Conservation (phyloP, 2,797 vertebrate genomes). For the Urophycis tenuis region DNA sequence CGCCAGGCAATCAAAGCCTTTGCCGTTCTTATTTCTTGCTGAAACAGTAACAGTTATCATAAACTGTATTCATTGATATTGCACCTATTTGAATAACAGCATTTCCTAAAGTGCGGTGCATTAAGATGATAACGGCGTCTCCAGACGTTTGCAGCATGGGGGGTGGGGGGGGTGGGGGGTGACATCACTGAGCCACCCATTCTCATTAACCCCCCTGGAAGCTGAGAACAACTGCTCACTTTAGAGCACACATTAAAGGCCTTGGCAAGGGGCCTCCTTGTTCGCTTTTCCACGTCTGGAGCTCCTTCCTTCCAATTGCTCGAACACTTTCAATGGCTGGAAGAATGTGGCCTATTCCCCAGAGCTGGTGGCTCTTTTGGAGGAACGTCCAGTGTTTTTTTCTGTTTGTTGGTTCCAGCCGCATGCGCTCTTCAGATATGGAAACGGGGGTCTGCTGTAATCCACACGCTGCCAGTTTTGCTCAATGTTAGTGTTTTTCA, state of each 20-base stretch:
- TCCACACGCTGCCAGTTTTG: conserved; percentile 27
- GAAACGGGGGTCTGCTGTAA: conserved; percentile 21
- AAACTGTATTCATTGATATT: conserved; percentile 1
- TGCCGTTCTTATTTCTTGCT: background rate
- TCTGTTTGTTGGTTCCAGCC: conserved; percentile 47
- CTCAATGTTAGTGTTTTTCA: conserved; percentile 46
- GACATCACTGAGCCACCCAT: conserved; percentile 34
- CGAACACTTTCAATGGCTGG: conserved; percentile 36
- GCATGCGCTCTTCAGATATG: conserved; percentile 36
- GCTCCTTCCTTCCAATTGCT: conserved; percentile 31
- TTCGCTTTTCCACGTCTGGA: conserved; percentile 60
- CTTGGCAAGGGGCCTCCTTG: conserved; percentile 51
- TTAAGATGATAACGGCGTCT: background rate
- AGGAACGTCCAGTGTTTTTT: conserved; percentile 39
- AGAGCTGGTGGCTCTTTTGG: conserved; percentile 49
- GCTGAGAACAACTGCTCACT: conserved; percentile 39
- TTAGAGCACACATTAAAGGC: conserved; percentile 26
- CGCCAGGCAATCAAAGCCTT: background rate
- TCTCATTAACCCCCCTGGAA: conserved; percentile 32
- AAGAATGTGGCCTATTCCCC: conserved; percentile 37
- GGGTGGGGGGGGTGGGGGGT: too few species aligned
- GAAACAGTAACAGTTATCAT: conserved; percentile 1
- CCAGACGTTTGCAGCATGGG: background rate
- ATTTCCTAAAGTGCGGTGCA: background rate
- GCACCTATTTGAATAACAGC: background rate